Evolutionary conservation across 2,797 vertebrate genomes (phyloP), one percentile per base, ranked within the genome.

Genomic region (Harpagifer antarcticus): DNA sequence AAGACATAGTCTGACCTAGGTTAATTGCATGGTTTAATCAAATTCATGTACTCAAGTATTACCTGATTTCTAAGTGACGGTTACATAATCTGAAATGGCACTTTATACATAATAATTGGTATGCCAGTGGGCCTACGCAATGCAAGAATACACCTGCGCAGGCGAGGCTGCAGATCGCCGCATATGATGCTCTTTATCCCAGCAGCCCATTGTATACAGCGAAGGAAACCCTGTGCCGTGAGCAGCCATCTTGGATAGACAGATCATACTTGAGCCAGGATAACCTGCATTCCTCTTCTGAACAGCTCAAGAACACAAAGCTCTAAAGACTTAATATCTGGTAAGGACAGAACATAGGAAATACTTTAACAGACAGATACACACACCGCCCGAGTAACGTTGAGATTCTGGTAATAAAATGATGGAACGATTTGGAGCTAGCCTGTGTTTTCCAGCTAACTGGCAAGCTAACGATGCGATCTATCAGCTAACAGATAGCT

Each of bases 161-260:
- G 89, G 86, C 92, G 61, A 79, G 74, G 27, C 74, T 71, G 72
- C 81, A 89, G 71, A 84, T 64, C 83, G 68, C 84, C 82, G 84
- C 85, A 89, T 79, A 78, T 79, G 86, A 84, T 83, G 89, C 93
- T 94, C 95, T 94, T 95, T 94, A 95, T 95, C 94, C 95, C 91
- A 89, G 72, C 85, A 93, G 91, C 92, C 94, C 94, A 92, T 93
- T 95, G 94, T 86, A 88, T 47, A 89, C 79, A 94, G 95, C 92
- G 91, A 95, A 96, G 97, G 96, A 98, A 97, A 96, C 96, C 97
- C 97, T 96, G 97, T 96, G 94, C 88, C 81, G 90, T 67, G 77
- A 78, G 93, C 94, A 93, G 96, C 96, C 97, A 97, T 97, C 96
- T 97, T 97, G 96, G 95, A 85, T 86, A 94, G 81, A 72, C 88